Base-by-base conservation (phyloP, 2,797 vertebrate genomes). In the Huso huso region DNA sequence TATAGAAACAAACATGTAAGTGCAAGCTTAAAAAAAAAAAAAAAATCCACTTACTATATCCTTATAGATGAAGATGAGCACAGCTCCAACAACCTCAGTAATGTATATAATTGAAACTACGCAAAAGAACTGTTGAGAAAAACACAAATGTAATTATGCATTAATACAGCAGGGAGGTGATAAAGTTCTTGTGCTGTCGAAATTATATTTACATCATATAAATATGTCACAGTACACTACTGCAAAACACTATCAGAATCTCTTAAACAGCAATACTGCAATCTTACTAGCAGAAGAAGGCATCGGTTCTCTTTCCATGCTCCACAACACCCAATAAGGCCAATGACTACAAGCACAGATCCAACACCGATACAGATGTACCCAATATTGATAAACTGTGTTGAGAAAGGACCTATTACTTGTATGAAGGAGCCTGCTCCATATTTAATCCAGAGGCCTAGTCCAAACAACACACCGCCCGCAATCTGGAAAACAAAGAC, bases 61-160 rank as follows among this genome's bases (percentile, higher is more conserved):
- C 15, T 71, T 77, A 73, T 81, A 81, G 1, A 69, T 70, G 61
- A 81, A 59, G 6, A 83, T 69, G 55, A 82, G 68, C 8, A 76
- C 64, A 48, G 72, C 75, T 8, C 73, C 75, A 1, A 74, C 63
- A 18, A 77, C 49, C 66, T 82, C 76, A 3, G 69, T 74, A 49
- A 77, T 66, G 69, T 81, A 80, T 13, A 81, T 67, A 51, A 75
- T 66, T 66, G 76, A 70, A 61, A 81, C 65, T n/a, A 81, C 70
- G 65, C 71, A 66, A 65, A 83, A 83, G 67, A 84, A 82, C 81
- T 83, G 66, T 51, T 68, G 51, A 15, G 49, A 69, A 71, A 72
- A 48, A 69, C 64, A 37, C 23, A 37, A 37, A 37, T 37, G 23
- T 37, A 2, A 37, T 37, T 4, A 37, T 37, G 23, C 23, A 37